Conservation (phyloP, 2,888 invertebrate species). For the Darwinula stevensoni region DNA sequence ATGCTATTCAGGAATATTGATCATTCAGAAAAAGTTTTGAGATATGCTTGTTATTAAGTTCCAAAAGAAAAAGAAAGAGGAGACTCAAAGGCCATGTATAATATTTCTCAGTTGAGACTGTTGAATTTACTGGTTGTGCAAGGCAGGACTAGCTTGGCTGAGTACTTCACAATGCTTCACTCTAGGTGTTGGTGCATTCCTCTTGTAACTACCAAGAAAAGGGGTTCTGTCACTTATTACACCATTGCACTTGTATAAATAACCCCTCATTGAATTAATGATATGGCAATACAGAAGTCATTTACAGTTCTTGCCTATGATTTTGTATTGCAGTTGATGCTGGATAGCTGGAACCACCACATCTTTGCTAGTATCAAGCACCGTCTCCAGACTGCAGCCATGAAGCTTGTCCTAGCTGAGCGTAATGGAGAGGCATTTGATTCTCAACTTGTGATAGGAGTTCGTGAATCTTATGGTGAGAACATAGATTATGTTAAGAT, state of each 20-base stretch:
- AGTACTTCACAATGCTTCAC: too few relatives aligned
- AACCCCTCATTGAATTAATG: neutral
- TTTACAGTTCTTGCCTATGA: too few relatives aligned
- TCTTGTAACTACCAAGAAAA: too few relatives aligned
- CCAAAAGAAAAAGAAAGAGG: too few relatives aligned
- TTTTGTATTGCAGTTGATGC: constrained; percentile 37
- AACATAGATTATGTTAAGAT: neutral
- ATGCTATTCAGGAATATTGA: too few relatives aligned
- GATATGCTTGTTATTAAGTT: too few relatives aligned
- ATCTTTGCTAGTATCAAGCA: constrained; percentile 88
- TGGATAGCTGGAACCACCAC: constrained; percentile 92
- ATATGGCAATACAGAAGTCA: neutral
- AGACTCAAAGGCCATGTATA: too few relatives aligned
- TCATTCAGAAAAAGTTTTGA: too few relatives aligned
- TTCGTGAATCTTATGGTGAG: constrained; percentile 79
- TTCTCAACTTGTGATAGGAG: constrained; percentile 86
- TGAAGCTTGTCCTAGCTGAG: constrained; percentile 88
- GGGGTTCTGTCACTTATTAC: constrained; percentile 4
- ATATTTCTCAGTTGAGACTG: too few relatives aligned
- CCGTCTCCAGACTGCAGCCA: constrained; percentile 64
- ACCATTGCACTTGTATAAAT: constrained; percentile 4
- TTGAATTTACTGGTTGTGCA: too few relatives aligned
- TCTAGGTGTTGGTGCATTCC: too few relatives aligned
- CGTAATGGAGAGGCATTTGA: constrained; percentile 94
- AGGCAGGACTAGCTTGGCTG: too few relatives aligned